Base-by-base conservation (phyloP, 2,113 vertebrate genomes). In the Polypterus bichir region DNA sequence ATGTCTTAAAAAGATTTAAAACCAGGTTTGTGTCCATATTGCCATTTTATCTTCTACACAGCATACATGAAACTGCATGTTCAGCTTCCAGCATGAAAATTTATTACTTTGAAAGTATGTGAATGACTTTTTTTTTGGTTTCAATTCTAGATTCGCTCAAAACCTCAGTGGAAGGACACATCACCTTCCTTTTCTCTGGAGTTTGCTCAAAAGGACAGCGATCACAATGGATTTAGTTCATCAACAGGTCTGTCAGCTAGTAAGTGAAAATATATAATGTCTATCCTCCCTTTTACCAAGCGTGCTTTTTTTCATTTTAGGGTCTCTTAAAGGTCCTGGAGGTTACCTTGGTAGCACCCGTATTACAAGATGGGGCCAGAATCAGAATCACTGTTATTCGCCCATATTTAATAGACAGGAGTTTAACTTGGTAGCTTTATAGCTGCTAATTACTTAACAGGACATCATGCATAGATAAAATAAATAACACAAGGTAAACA, bases 101-200 rank as follows among this genome's bases (percentile, higher is more conserved):
- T 3, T 52, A 7, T 52, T 10, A 8, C 51, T 52, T 8, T 52
- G 3, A 7, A 52, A 52, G 10, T 49, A 44, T 48, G 44, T 48
- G 48, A 49, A 54, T 6, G 3, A n/a, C 10, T 60, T 8, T 47
- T 5, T 27, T 59, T 9, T 59, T 54, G 44, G 55, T 57, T 64
- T 48, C 44, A 66, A 2, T 71, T 76, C 62, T 64, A 91, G 89
- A 62, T 63, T 57, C 74, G 66, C 6, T 63, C 64, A 4, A 88
- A 85, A 68, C 81, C 82, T 3, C 65, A 69, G 9, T 90, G 87
- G 87, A 81, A 81, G 65, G 77, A 81, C 53, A 65, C 69, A 1
- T 56, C 70, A 4, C 79, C 83, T 3, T 73, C 73, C 0, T 90
- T 90, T 66, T 60, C 64, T 4, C 51, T 86, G 59, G 72, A 7